Evolutionary conservation across 1,140 invertebrate species (phyloP), one percentile per base, ranked within the genome.

Genomic region (Mamestra configurata): DNA sequence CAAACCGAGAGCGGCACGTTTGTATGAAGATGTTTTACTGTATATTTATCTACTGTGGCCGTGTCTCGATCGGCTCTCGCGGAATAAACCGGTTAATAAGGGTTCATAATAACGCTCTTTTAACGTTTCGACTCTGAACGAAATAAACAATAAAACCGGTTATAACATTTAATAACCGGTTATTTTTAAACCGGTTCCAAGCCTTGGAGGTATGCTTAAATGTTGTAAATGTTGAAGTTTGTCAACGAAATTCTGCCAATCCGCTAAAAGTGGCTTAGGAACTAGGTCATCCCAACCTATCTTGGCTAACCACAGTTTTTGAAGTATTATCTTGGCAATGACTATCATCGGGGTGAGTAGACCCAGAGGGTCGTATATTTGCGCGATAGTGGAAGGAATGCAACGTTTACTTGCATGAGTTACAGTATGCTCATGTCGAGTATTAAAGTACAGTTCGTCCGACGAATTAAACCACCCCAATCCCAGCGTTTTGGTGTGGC

Each of bases 311-410:
- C 46, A 49, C 46, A 49, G 46, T 49, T 49, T 49, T 49, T 49
- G 46, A 49, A 49, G 46, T 49, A 49, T 49, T 4, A 49, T 49
- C 46, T 49, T 49, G 4, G 46, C 46, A 49, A 6, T 49, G 11
- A 49, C 46, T 49, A 80, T 77, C 15, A 55, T 7, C 22, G 79
- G 79, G 57, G 37, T 80, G 7, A 80, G 24, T 55, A 77, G 76
- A 49, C 79, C 72, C 20, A 77, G n/a, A 13, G 79, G 79, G 31
- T 80, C 79, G 40, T 70, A 80, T 49, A 80, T 80, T 61, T 80
- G 79, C 13, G 79, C 75, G 22, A 80, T 46, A 31, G 18, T 49
- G 3, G 72, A 77, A 53, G 76, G 20, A 10, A 77, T 80, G 2
- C 20, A 46, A 53, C 79, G 72, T 59, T 77, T 77, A 7, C 59